Evolutionary conservation across 2,797 vertebrate species (phyloP), one percentile per base, ranked within the genome.

Genomic region (Tadarida brasiliensis): DNA sequence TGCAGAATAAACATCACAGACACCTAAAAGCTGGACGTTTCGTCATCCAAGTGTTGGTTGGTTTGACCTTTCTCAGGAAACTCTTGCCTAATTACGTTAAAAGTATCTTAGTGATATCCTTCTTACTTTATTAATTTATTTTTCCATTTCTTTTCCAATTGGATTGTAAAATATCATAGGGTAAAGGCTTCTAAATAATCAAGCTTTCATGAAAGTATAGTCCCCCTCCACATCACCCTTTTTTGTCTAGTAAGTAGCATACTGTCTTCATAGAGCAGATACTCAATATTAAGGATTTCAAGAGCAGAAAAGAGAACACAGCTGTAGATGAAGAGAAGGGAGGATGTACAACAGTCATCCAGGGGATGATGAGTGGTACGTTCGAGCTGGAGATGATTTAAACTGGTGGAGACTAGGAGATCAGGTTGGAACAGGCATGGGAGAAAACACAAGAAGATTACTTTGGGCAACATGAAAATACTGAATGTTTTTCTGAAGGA

Each of bases 1-100:
- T 14, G 74, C 57, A 54, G 59, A 81, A 78, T 51, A 33, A 54
- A 90, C 19, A 67, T 30, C 30, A 51, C 5, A 3, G 57, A 70
- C 35, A 88, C 19, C 17, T 0, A 17, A 73, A 0, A 81, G 81
- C 33, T 30, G 24, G 17, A 44, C 44, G 63, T 87, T 59, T 7
- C 57, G 19, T 65, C 30, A 86, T 22, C 28, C 6, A 74, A 81
- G 39, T 35, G 16, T 67, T 73, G 49, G 22, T 59, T 16, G 71
- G 61, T 71, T 95, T 83, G 28, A 67, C 30, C 54, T 94, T 65
- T 80, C 39, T 91, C 63, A 82, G 74, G 44, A 92, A 70, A 85
- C 19, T 73, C 49, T 65, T 84, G 57, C 12, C 54, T 67, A 90
- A 87, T 77, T 84, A 94, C 24, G 47, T 74, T 56, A 39, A 74